These are phyloP conservation scores for Drosophila leontia DNA, from an alignment of 1,140 invertebrate species.

Conservation along the genomic window DNA sequence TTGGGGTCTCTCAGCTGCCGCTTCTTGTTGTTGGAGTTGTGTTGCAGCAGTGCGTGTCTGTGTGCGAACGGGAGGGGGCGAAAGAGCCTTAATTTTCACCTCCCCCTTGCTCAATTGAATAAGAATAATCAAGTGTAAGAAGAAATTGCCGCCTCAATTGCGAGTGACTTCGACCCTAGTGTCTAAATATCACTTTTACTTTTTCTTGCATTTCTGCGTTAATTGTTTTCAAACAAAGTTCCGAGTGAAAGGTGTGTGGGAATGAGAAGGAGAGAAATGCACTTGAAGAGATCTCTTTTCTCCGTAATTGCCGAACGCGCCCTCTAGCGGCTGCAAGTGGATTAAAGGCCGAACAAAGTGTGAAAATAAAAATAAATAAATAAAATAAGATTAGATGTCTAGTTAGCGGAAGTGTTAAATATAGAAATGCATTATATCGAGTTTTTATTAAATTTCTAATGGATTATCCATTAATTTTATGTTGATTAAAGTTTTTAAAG, in stretches of 20 bases:
- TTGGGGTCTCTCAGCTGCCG: slow-evolving; percentile 31
- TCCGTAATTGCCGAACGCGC: background rate
- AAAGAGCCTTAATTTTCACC: slow-evolving; percentile 21
- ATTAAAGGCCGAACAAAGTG: slow-evolving; percentile 4
- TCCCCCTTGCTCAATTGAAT: slow-evolving; percentile 14
- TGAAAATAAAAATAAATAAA: slow-evolving; percentile 20
- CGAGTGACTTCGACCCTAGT: background rate
- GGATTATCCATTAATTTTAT: background rate
- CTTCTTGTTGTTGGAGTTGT: slow-evolving; percentile 31
- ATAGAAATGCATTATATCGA: too few relatives aligned
- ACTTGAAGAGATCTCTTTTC: slow-evolving; percentile 18
- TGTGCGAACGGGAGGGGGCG: slow-evolving; percentile 7
- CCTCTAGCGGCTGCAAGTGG: slow-evolving; percentile 7
- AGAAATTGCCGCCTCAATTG: slow-evolving; percentile 7
- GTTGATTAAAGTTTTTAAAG: background rate
- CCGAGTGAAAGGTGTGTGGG: slow-evolving; percentile 4
- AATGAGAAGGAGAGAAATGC: slow-evolving; percentile 13
- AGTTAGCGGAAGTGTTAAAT: background rate
- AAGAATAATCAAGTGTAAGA: slow-evolving; percentile 42
- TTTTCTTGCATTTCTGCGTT: slow-evolving; percentile 12
- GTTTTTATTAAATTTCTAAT: background rate
- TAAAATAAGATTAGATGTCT: slow-evolving; percentile 9
- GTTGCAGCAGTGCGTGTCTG: slow-evolving; percentile 33
- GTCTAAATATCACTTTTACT: slow-evolving; percentile 41
- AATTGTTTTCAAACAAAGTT: slow-evolving; percentile 38